These are phyloP conservation scores for Cryptocephalus moraei DNA, from an alignment of 2,888 invertebrate species.

Conservation along the genomic window DNA sequence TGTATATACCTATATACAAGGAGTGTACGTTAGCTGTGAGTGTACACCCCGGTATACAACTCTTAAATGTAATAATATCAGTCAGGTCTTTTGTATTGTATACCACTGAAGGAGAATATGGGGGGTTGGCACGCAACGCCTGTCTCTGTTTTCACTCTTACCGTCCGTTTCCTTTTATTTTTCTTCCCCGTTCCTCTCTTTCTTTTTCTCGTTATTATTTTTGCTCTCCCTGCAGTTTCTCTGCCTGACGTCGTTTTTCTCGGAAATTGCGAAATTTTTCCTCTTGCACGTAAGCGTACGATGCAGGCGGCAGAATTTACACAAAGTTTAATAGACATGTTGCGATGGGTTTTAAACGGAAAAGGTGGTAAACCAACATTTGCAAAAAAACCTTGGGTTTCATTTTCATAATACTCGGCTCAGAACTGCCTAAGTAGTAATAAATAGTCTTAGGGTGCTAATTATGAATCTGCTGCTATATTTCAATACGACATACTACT, in stretches of 20 bases:
- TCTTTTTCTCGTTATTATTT: too few relatives aligned
- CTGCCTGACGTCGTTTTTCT: not conserved
- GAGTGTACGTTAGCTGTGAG: not conserved
- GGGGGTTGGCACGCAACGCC: slow-evolving; percentile 24
- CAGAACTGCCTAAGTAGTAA: too few relatives aligned
- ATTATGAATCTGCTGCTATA: too few relatives aligned
- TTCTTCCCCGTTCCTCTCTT: too few relatives aligned
- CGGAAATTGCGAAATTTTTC: not conserved
- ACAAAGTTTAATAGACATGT: too few relatives aligned
- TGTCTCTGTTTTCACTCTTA: not conserved
- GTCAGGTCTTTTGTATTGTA: slow-evolving; percentile 31
- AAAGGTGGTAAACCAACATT: too few relatives aligned
- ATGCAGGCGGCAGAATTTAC: not conserved
- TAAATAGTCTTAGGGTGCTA: too few relatives aligned
- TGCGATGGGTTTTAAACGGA: too few relatives aligned
- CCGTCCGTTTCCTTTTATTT: not conserved
- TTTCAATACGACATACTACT: too few relatives aligned
- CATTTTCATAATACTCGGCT: too few relatives aligned
- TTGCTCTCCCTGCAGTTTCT: too few relatives aligned
- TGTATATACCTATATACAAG: not conserved
- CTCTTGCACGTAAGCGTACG: not conserved
- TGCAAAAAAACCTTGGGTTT: too few relatives aligned
- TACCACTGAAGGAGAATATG: slow-evolving; percentile 24
- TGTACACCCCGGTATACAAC: slow-evolving; percentile 8
- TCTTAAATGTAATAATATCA: slow-evolving; percentile 34